Percentiles rank a stretch among this genome's conserved stretches.
Conservation (phyloP, 2,888 invertebrate species). For the Eurytoma californica region DNA sequence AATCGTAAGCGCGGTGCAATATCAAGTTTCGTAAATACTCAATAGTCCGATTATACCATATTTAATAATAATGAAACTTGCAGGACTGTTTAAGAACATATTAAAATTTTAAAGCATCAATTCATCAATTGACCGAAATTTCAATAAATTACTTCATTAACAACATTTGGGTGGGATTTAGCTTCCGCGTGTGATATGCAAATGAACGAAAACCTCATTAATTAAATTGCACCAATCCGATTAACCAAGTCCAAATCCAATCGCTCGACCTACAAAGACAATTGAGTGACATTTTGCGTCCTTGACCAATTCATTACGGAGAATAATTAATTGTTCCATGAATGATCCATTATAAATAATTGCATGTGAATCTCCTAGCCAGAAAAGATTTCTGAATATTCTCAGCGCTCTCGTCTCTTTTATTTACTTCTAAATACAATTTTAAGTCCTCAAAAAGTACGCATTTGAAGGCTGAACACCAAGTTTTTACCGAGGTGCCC, state of each 20-base stretch:
- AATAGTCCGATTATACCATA: no score
- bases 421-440: no score
- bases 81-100: no score
- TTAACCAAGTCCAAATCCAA: slow-evolving; percentile 47
- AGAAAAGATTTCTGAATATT: neutral
- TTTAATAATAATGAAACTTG: no score
- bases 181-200: slow-evolving; percentile 31
- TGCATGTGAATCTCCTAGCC: neutral
- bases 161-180: slow-evolving; percentile 26
- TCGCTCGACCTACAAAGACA: slow-evolving; percentile 39
- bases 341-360: slow-evolving; percentile 30
- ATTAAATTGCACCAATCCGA: slow-evolving; percentile 50
- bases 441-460: no score
- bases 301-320: slow-evolving; percentile 37
- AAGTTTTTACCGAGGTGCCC: no score
- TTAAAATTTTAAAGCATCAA: neutral
- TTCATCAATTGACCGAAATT: neutral
- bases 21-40: no score
- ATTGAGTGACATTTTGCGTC: slow-evolving; percentile 46
- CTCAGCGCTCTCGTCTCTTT: no score
- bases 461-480: no score
- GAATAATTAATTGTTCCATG: slow-evolving; percentile 32
- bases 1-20: no score
- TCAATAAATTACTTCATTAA: slow-evolving; percentile 11
- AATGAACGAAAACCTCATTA: slow-evolving; percentile 42